A percentile compares a stretch with the other conserved stretches of the same genome.
Conservation (phyloP, 2,113 vertebrate species). For the Cygnus atratus region DNA sequence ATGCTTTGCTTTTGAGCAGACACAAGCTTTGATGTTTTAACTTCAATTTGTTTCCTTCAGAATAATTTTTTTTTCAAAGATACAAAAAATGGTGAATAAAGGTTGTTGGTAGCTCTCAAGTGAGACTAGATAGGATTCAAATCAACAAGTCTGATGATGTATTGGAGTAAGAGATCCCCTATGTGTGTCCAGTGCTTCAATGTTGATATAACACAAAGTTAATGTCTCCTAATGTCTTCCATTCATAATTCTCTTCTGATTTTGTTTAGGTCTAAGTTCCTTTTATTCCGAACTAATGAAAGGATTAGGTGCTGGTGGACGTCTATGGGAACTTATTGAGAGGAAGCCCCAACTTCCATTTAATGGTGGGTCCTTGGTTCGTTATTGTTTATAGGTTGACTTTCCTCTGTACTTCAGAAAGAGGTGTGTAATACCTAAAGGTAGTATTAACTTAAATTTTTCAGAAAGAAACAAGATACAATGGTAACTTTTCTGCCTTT, state of each 20-base stretch:
- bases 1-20: not conserved
- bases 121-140: not conserved
- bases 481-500: not conserved
- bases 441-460: not conserved
- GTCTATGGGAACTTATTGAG: conserved; percentile 94
- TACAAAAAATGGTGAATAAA: not conserved
- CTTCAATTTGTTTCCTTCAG: not conserved
- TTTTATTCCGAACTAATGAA: conserved; percentile 99
- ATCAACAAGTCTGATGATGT: not conserved
- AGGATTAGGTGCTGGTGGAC: conserved; percentile 92
- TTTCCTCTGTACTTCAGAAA: not conserved
- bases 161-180: not conserved
- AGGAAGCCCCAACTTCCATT: conserved; percentile 87
- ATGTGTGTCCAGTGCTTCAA: not conserved
- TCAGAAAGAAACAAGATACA: not conserved
- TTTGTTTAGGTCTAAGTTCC: conserved; percentile 87
- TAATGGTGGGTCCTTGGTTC: conserved; percentile 77
- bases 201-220: not conserved
- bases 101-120: not conserved
- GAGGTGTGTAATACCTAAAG: not conserved
- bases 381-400: not conserved
- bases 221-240: not conserved
- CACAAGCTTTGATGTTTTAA: not conserved
- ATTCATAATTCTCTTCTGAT: not conserved
- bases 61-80: not conserved